A percentile compares a stretch with the other conserved stretches of the same genome.
Conservation (phyloP, 2,113 vertebrate genomes). For the Pseudorhombus dupliciocellatus region DNA sequence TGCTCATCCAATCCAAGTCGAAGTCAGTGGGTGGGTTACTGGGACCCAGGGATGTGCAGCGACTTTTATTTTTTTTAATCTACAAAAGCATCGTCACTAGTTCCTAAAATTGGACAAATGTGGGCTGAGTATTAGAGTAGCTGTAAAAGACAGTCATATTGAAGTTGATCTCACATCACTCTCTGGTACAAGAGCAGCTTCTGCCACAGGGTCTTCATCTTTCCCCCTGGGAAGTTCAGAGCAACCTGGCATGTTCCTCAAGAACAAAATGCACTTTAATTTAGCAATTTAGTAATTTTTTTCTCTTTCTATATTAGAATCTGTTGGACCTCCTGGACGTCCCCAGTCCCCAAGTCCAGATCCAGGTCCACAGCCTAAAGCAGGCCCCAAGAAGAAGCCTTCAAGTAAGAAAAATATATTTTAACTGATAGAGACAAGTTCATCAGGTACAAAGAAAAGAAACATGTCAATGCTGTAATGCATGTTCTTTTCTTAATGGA, state of each 20-base stretch:
- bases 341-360: conserved; percentile 28
- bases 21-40: neutral
- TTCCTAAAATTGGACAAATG: neutral
- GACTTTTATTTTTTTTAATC: neutral
- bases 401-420: conserved; percentile 39
- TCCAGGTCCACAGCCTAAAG: conserved; percentile 8
- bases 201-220: neutral
- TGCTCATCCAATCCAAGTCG: too few relatives aligned
- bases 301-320: conserved; percentile 10
- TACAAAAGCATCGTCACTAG: neutral
- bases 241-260: conserved; percentile 10
- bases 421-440: neutral
- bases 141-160: neutral
- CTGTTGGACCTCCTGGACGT: neutral
- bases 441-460: neutral
- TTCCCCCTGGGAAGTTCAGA: accelerated
- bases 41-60: too few relatives aligned
- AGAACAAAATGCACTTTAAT: neutral
- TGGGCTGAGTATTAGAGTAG: neutral
- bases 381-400: conserved; percentile 47
- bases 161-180: neutral
- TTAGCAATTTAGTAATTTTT: too few relatives aligned
- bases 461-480: neutral
- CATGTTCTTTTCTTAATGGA: too few relatives aligned
- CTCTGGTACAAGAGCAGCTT: conserved; percentile 20